These are phyloP conservation scores for Drosophila rufa DNA, from an alignment of 1,140 invertebrate species.

Conservation along the genomic window DNA sequence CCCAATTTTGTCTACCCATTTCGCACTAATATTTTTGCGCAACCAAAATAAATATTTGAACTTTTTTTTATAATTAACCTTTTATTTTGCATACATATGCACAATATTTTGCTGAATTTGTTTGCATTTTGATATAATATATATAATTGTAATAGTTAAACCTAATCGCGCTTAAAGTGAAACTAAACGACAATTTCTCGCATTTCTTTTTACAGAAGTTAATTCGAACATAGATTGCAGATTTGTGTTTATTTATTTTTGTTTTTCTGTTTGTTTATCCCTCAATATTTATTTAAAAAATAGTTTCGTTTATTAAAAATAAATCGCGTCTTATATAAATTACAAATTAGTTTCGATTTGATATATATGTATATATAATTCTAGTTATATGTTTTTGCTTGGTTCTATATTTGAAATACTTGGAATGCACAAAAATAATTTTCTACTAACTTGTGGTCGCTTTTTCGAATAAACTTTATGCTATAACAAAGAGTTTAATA, in stretches of 20 bases:
- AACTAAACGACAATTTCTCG: conserved; percentile 63
- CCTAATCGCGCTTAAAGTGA: conserved; percentile 62
- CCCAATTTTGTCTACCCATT: not conserved
- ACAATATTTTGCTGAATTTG: conserved; percentile 62
- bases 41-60: no score
- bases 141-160: conserved; percentile 54
- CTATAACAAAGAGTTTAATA: conserved; percentile 57
- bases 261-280: conserved; percentile 9
- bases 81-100: conserved; percentile 77
- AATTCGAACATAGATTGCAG: conserved; percentile 38
- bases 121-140: conserved; percentile 55
- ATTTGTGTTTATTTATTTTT: conserved; percentile 24
- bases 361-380: conserved; percentile 25
- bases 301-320: conserved; percentile 47
- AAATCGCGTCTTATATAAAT: conserved; percentile 48
- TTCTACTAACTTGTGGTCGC: conserved; percentile 43
- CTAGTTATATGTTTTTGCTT: conserved; percentile 24
- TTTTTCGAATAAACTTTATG: conserved; percentile 57
- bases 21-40: not conserved
- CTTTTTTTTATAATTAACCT: conserved; percentile 60
- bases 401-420: conserved; percentile 72
- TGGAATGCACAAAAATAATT: conserved; percentile 80
- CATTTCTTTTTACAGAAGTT: conserved; percentile 61
- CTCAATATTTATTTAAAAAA: conserved; percentile 42
- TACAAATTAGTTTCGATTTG: conserved; percentile 40